Conservation (phyloP, 2,888 invertebrate species). For the Anarsia innoxiella region DNA sequence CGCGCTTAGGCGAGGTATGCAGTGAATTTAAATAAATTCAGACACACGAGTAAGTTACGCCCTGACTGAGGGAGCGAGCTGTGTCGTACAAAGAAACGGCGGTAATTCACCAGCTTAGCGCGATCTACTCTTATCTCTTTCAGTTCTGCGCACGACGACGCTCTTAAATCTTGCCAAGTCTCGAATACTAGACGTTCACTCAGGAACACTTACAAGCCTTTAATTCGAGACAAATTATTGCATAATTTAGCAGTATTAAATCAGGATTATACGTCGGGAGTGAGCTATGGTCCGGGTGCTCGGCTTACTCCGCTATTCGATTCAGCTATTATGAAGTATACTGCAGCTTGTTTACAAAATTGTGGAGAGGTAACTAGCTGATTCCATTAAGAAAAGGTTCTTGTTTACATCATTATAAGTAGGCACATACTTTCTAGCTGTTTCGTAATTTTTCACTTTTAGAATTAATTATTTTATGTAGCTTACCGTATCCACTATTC, state of each 20-base stretch:
- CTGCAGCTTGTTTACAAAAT: constrained; percentile 19
- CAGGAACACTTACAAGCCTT: constrained; percentile 52
- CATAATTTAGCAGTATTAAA: constrained; percentile 42
- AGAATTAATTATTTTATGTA: too few species aligned
- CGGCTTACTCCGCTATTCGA: constrained; percentile 14
- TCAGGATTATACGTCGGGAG: constrained; percentile 27
- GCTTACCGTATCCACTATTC: too few species aligned
- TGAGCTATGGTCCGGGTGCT: constrained; percentile 23
- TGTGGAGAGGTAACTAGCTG: too few species aligned
- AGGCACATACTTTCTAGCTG: too few species aligned
- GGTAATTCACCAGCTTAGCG: constrained; percentile 54
- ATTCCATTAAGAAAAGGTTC: too few species aligned
- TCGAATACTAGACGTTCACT: constrained; percentile 41
- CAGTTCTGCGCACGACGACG: constrained; percentile 48
- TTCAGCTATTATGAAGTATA: too few species aligned
- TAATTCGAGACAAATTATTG: constrained; percentile 55
- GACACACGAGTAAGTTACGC: constrained; percentile 39
- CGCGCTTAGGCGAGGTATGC: constrained; percentile 38
- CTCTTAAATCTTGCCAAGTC: constrained; percentile 51
- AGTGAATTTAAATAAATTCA: constrained; percentile 54
- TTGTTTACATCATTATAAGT: too few species aligned
- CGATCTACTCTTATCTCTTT: constrained; percentile 52
- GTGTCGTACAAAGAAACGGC: constrained; percentile 47
- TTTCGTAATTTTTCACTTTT: too few species aligned
- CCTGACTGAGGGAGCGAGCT: constrained; percentile 22